phyloP scores from a whole-genome alignment of 2,113 vertebrate genomes.

The Protomyctophum bolini region DNA sequence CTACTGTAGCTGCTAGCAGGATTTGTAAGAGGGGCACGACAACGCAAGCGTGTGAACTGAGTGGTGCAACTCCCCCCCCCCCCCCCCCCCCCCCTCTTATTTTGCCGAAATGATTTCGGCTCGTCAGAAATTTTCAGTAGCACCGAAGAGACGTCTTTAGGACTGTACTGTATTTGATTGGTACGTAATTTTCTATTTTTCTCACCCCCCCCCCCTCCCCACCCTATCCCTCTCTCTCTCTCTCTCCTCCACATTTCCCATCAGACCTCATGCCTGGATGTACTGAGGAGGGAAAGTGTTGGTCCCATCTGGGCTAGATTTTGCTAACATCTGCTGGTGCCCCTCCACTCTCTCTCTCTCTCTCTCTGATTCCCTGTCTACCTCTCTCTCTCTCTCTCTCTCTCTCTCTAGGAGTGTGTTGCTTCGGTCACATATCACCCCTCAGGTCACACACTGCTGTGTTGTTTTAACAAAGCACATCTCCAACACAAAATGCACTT shows the following conservation, averaged over 20 bases:
- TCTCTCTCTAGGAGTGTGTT: constrained; percentile 28
- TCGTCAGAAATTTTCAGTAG: too few relatives aligned
- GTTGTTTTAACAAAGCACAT: constrained; percentile 7
- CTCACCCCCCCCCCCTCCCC: constrained; percentile 3
- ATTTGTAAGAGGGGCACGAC: too few relatives aligned
- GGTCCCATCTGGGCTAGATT: constrained; percentile 62
- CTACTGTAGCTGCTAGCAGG: too few relatives aligned
- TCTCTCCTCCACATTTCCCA: constrained; percentile 15
- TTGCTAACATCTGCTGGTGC: constrained; percentile 59
- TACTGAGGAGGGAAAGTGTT: constrained; percentile 49
- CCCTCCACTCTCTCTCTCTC: constrained; percentile 14
- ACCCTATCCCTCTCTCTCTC: neutral
- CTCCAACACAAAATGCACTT: too few relatives aligned
- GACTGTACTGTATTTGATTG: too few relatives aligned
- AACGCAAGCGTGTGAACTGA: too few relatives aligned
- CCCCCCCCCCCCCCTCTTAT: too few relatives aligned
- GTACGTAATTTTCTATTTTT: neutral
- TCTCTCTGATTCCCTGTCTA: constrained; percentile 10
- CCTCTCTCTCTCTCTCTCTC: constrained; percentile 15
- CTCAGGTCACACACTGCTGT: constrained; percentile 20
- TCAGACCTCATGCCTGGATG: constrained; percentile 32
- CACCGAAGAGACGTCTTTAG: too few relatives aligned
- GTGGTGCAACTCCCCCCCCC: too few relatives aligned
- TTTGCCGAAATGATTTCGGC: too few relatives aligned
- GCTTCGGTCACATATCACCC: constrained; percentile 31